phyloP scores from a whole-genome alignment of 2,888 invertebrate species.

The Lepidochitona cinerea region DNA sequence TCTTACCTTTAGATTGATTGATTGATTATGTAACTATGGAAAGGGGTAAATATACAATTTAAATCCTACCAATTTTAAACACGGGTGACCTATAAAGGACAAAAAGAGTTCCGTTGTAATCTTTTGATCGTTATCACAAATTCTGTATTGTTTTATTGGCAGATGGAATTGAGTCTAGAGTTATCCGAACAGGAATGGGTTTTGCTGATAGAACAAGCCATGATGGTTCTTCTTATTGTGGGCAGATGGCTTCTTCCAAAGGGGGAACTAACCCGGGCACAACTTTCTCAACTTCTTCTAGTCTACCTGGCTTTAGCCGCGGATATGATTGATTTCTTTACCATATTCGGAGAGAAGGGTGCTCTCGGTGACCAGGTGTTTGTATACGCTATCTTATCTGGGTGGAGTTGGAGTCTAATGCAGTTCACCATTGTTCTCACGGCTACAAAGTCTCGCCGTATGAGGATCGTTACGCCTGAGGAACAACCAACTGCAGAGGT shows the following conservation, averaged over 20 bases:
- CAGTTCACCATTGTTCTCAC: conserved; percentile 69
- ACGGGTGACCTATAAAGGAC: too few relatives aligned
- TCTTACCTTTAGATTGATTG: too few relatives aligned
- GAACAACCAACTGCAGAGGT: conserved; percentile 3
- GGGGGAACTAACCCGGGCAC: conserved; percentile 64
- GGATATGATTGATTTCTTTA: conserved; percentile 61
- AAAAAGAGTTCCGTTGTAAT: too few relatives aligned
- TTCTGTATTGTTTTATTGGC: too few relatives aligned
- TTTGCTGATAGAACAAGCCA: conserved; percentile 55
- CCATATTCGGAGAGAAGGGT: conserved; percentile 52
- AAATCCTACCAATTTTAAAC: too few relatives aligned
- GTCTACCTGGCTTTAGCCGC: conserved; percentile 70
- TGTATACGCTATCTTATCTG: conserved; percentile 54
- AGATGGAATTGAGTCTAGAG: conserved; percentile 37
- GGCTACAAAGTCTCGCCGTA: conserved; percentile 52
- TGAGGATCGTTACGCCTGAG: conserved; percentile 16
- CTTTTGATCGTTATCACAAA: too few relatives aligned
- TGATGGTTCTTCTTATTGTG: conserved; percentile 57
- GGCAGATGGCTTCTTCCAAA: conserved; percentile 63
- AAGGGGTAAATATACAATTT: too few relatives aligned
- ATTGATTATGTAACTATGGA: too few relatives aligned
- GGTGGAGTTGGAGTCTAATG: conserved; percentile 66
- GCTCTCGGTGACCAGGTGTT: conserved; percentile 55
- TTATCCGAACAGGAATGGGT: conserved; percentile 48
- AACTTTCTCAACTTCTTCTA: conserved; percentile 70